Evolutionary conservation across 2,888 invertebrate species (phyloP), one percentile per base, ranked within the genome.

Genomic region (Dimorphilus gyrociliatus): DNA sequence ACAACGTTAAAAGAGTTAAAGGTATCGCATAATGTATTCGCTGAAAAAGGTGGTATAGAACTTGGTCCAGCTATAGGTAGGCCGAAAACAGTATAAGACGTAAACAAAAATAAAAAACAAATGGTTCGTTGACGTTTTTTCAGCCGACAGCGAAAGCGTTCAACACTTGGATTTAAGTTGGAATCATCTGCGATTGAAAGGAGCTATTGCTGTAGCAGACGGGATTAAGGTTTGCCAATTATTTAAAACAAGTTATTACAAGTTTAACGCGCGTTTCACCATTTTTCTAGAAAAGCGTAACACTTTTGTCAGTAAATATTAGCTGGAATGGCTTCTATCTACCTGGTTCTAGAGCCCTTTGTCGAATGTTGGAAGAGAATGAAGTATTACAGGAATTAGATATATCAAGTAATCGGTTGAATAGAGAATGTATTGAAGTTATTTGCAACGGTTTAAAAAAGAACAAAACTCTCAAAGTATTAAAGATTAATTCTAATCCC

Each of bases 281-380:
- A n/a, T 25, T n/a, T 15, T 30, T 19, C n/a, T 33, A 50, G 49
- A 37, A 38, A 24, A 50, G 48, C 35, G 38, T 36, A 5, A 42
- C 44, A 14, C 29, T 51, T 16, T 42, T 46, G 16, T 42, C 36
- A 4, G 31, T 52, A 8, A 33, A 48, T 28, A 33, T 52, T 10
- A 40, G 48, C 4, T 52, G 52, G 52, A 52, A 52, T 28, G 52
- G 52, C 10, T 45, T 50, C 27, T 40, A 46, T 24, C 27, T 45
- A 12, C 39, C 43, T 15, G 52, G 52, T 16, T 40, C 43, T 2
- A 35, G 36, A 15, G 40, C 41, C 4, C 31, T 52, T 27, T 41
- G 44, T 5, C 35, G 36, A 21, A 39, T 49, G 2, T 33, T 52
- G 10, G 33, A 37, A 12, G 33, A 31, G 12, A 52, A 52, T 16